phyloP scores from a whole-genome alignment of 2,113 vertebrate genomes.

The Phasianus colchicus region DNA sequence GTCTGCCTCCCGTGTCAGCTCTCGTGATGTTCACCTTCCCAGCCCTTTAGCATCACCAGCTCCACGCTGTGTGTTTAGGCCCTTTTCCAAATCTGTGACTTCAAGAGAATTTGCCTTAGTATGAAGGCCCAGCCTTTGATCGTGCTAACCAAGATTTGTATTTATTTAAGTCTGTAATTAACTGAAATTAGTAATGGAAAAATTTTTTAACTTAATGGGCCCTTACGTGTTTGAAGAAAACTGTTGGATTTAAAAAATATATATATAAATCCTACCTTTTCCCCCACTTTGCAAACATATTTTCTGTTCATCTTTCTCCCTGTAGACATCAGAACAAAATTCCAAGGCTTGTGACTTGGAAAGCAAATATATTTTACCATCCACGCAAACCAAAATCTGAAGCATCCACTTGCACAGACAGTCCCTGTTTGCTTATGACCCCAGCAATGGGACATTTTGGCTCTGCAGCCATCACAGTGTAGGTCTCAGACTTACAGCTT shows the following conservation, averaged over 20 bases:
- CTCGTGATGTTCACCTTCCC: background rate
- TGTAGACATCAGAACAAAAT: background rate
- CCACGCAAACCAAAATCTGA: background rate
- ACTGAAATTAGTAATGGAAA: conserved; percentile 61
- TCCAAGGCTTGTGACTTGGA: background rate
- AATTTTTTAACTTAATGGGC: background rate
- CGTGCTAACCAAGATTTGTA: background rate
- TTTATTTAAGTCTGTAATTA: conserved; percentile 52
- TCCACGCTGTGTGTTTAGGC: background rate
- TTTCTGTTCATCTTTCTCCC: conserved; percentile 21
- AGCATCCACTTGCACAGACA: background rate
- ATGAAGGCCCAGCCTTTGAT: conserved; percentile 51
- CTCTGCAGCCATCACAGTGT: background rate
- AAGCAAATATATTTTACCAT: conserved; percentile 1
- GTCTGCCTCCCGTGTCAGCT: background rate
- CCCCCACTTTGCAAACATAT: background rate
- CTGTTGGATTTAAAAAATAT: fast-evolving
- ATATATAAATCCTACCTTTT: background rate
- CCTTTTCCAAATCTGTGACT: background rate
- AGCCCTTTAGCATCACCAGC: background rate
- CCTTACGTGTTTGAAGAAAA: background rate
- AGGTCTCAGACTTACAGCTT: conserved; percentile 35
- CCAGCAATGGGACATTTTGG: conserved; percentile 42
- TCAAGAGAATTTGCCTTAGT: background rate
- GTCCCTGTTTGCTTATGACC: conserved; percentile 34